Base-by-base conservation (phyloP, 2,797 vertebrate genomes). In the Pangasius macronema region DNA sequence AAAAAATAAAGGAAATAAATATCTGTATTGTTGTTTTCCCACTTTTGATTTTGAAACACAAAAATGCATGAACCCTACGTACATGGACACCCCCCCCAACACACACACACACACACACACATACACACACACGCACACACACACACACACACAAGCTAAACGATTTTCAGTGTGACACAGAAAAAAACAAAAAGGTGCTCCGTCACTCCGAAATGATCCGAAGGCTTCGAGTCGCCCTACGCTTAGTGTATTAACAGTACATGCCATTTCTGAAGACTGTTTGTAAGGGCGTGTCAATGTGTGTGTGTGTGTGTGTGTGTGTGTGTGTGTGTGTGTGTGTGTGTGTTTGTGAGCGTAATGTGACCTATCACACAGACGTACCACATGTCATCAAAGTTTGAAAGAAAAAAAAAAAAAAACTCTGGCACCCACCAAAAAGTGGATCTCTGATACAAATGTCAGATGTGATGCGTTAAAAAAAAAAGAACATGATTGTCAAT, bases 401-500 rank as follows among this genome's bases (percentile, higher is more conserved):
- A 76, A 87, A 82, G 80, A 86, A 84, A 76, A 84, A 85, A 18
- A 36, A 2, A 22, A 36, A 84, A 82, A 67, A 87, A 76, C 18
- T 39, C 59, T 51, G 83, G 85, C 57, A 82, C 82, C 87, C 89
- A 89, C 89, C 70, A 88, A 87, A 88, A 90, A 87, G 85, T 75
- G 88, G 89, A 88, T 72, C 80, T 85, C 75, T 8, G 27, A 86
- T 88, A 87, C 24, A 84, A 81, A 88, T 42, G 79, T 81, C 79
- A 61, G 55, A 82, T 82, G 55, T 8, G 33, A 80, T 27, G 77
- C 55, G 42, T 27, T 27, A 24, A 85, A 85, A 57, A 46, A 49
- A 57, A 72, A 36, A 73, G 18, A 82, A 84, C 88, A 94, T 93
- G 95, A 96, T 96, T 96, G 95, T 96, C 95, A 92, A 92, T 94